Conservation (phyloP, 2,797 vertebrate species). For the Apodemus agrarius region DNA sequence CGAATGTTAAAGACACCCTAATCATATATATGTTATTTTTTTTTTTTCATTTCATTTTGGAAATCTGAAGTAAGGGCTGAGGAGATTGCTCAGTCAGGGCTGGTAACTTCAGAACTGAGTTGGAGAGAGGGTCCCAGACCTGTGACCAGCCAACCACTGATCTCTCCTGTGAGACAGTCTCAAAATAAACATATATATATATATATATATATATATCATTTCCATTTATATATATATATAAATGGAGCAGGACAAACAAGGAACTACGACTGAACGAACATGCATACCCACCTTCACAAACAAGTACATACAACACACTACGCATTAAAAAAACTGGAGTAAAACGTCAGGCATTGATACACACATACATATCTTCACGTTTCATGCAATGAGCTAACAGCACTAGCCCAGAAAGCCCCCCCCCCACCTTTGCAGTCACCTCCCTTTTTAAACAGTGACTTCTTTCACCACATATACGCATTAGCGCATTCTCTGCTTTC, state of each 20-base stretch:
- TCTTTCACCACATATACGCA: constrained; percentile 5
- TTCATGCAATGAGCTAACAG: constrained; percentile 8
- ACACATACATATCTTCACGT: background rate
- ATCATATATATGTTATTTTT: background rate
- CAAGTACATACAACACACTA: background rate
- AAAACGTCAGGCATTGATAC: constrained; percentile 24
- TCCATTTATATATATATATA: background rate
- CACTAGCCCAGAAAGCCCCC: background rate
- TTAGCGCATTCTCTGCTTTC: background rate
- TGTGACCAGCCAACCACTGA: background rate
- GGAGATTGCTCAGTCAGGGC: background rate
- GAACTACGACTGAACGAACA: background rate
- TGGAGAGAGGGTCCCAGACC: background rate
- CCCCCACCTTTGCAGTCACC: background rate
- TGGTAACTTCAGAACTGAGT: background rate
- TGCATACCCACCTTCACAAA: background rate
- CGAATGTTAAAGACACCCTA: background rate
- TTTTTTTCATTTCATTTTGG: too few species aligned
- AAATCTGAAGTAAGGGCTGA: background rate
- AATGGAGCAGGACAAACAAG: background rate
- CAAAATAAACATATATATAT: background rate
- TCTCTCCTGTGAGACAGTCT: background rate
- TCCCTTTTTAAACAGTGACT: background rate
- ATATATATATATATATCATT: background rate
- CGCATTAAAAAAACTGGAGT: background rate